These are phyloP conservation scores for Toxotes chatareus DNA, from an alignment of 2,113 vertebrate genomes.

Conservation along the genomic window DNA sequence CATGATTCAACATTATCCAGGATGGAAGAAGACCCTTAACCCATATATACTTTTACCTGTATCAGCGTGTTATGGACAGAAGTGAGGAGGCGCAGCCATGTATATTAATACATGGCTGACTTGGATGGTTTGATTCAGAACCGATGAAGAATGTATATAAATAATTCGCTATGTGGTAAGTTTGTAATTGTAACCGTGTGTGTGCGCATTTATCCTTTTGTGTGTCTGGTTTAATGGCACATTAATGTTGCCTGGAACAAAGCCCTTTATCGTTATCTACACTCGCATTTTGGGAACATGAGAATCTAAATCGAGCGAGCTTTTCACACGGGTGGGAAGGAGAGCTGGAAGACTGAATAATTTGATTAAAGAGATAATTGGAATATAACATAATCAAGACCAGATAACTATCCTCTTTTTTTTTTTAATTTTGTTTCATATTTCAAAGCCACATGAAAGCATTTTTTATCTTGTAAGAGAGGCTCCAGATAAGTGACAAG, in stretches of 20 bases:
- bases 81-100: neutral
- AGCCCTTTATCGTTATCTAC: slow-evolving; percentile 58
- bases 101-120: neutral
- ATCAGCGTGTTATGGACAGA: neutral
- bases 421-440: slow-evolving; percentile 23
- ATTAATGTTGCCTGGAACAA: slow-evolving; percentile 52
- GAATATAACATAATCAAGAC: slow-evolving; percentile 32
- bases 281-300: slow-evolving; percentile 42
- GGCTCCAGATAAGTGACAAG: slow-evolving; percentile 39
- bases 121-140: neutral
- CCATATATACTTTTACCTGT: neutral
- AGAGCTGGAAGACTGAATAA: slow-evolving; percentile 39
- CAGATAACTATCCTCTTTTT: slow-evolving; percentile 39
- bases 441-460: slow-evolving; percentile 27
- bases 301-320: slow-evolving; percentile 49
- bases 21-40: neutral
- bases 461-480: slow-evolving; percentile 28
- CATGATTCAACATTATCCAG: slow-evolving; percentile 18
- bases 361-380: slow-evolving; percentile 64
- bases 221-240: slow-evolving; percentile 50
- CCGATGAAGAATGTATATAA: slow-evolving; percentile 40
- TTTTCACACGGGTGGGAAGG: slow-evolving; percentile 47
- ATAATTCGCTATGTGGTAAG: slow-evolving; percentile 31
- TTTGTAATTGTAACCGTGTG: slow-evolving; percentile 32
- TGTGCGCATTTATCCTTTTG: neutral